Base-by-base conservation (phyloP, 2,113 vertebrate species). In the Macaca nemestrina region DNA sequence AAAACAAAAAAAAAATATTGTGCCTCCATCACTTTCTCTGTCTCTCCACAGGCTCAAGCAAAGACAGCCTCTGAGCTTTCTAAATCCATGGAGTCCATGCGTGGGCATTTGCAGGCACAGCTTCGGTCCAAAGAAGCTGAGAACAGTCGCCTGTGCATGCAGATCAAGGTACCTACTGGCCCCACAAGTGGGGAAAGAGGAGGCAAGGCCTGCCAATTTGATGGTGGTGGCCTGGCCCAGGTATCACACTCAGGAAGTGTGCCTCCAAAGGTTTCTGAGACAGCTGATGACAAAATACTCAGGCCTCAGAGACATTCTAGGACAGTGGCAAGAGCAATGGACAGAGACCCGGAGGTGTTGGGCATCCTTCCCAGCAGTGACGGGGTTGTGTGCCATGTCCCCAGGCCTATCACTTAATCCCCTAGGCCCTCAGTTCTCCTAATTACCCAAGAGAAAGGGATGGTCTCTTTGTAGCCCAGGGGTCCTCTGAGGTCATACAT, bases 61-160 rank as follows among this genome's bases (percentile, higher is more conserved):
- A 99, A 98, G 98, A 98, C 99, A 25, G 98, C 99, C 0, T 89
- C 96, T 0, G 99, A 99, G 25, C 98, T 99, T 14, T 99, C 99
- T 30, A 99, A 99, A 81, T 99, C 98, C 11, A 97, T 99, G 98
- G 99, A 99, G 93, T 97, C 98, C 0, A 98, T 99, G 93, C 98
- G 98, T 93, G 99, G 98, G 61, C 99, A 99, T 94, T 98, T 99
- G 64, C 99, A 99, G 97, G 98, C 98, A 0, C 99, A 99, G 96
- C 96, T 99, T 55, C 98, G 99, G 38, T 99, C 90, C 95, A 99
- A 99, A 95, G 99, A 99, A 75, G 99, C 99, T 0, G 99, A 99
- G 79, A 99, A 99, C 96, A 99, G 98, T 98, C 99, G 99, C 0
- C 98, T 99, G 4, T 79, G 91, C 0, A 94, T 99, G 27, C 99